Conservation (phyloP, 2,113 vertebrate genomes). For the Nyctibius bracteatus region DNA sequence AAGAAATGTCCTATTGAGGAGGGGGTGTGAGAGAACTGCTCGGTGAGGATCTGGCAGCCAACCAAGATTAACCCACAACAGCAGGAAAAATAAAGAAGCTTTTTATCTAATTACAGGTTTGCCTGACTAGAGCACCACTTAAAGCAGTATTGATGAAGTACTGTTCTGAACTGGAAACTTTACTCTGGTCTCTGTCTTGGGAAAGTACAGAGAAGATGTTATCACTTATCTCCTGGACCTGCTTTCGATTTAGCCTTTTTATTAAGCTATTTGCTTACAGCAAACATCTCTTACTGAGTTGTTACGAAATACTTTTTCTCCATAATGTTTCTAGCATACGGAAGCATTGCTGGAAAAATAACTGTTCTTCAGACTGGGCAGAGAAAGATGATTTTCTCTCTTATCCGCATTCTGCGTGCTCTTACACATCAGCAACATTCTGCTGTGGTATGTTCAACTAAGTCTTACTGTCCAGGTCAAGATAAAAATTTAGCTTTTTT, state of each 20-base stretch:
- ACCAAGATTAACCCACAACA: not conserved
- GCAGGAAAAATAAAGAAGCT: not conserved
- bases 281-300: not conserved
- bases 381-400: not conserved
- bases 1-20: fast-evolving
- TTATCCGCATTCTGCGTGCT: not conserved
- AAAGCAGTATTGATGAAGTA: not conserved
- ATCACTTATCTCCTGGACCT: not conserved
- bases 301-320: not conserved
- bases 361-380: not conserved
- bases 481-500: not conserved
- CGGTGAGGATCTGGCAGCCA: not conserved
- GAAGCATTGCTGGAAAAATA: not conserved
- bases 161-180: not conserved
- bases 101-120: not conserved
- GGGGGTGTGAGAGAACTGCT: not conserved
- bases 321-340: not conserved
- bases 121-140: not conserved
- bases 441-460: not conserved
- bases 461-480: not conserved
- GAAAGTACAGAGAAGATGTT: constrained; percentile 1
- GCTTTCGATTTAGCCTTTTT: not conserved
- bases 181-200: not conserved
- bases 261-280: constrained; percentile 21
- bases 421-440: not conserved